A percentile compares a stretch with the other conserved stretches of the same genome.
phyloP scores from a whole-genome alignment of 2,888 invertebrate species.

The Escarpia spicata region DNA sequence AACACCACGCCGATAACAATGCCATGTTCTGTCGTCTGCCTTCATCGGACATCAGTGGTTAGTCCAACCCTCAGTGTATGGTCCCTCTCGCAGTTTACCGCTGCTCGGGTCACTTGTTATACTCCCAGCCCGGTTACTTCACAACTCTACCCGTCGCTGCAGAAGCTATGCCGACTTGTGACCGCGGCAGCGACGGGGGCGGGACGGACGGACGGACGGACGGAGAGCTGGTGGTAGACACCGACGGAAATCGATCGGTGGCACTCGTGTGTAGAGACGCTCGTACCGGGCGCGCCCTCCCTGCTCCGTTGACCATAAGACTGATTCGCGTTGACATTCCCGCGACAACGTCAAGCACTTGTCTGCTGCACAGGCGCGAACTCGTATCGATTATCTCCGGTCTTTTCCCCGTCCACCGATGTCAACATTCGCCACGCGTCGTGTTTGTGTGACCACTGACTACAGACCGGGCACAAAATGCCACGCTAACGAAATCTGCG shows the following conservation, averaged over 20 bases:
- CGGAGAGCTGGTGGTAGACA: not conserved
- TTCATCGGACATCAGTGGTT: not conserved
- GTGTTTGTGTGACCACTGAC: not conserved
- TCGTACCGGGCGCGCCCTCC: not conserved
- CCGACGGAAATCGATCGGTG: not conserved
- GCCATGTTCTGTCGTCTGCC: not conserved
- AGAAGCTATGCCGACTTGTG: not conserved
- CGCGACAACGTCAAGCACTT: not conserved
- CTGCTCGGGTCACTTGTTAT: not conserved
- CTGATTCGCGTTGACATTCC: conserved; percentile 11
- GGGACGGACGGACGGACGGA: not conserved
- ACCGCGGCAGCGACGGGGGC: not conserved
- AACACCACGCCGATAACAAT: not conserved
- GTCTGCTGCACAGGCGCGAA: conserved; percentile 9
- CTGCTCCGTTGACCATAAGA: not conserved
- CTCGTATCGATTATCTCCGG: not conserved
- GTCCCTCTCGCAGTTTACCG: not conserved
- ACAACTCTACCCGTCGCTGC: not conserved
- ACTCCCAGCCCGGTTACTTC: not conserved
- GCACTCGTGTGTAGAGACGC: not conserved
- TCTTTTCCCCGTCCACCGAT: not conserved
- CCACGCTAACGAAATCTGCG: not conserved
- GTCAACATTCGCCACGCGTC: conserved; percentile 10
- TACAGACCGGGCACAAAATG: not conserved
- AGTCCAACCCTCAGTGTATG: not conserved